These are phyloP conservation scores for Drosophila pachea DNA, from an alignment of 1,140 invertebrate genomes.

Conservation along the genomic window DNA sequence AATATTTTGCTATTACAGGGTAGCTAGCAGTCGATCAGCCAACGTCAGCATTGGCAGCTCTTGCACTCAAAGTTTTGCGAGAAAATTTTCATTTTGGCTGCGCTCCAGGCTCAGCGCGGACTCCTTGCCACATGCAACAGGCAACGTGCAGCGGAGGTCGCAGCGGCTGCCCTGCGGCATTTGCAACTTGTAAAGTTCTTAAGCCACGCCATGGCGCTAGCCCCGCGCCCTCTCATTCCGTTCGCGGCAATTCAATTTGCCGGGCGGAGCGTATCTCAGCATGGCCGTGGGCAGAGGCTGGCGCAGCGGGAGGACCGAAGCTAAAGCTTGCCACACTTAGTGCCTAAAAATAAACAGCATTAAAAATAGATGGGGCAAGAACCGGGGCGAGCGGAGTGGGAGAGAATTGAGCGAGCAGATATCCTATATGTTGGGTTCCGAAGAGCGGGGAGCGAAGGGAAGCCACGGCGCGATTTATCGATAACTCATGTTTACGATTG, in stretches of 20 bases:
- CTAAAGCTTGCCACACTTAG: constrained; percentile 4
- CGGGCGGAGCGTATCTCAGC: background rate
- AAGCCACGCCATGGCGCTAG: constrained; percentile 16
- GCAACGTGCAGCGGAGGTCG: background rate
- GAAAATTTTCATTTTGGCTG: constrained; percentile 3
- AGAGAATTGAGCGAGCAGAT: background rate
- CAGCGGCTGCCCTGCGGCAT: background rate
- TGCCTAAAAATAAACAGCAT: constrained; percentile 38
- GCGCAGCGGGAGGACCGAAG: too few relatives aligned
- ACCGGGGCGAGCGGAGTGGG: background rate
- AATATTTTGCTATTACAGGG: background rate
- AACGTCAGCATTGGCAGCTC: too few relatives aligned
- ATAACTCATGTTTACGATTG: background rate
- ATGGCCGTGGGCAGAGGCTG: background rate
- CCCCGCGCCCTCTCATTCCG: background rate
- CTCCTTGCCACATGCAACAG: constrained; percentile 2
- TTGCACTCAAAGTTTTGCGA: background rate
- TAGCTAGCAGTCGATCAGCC: too few relatives aligned
- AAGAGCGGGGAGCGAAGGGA: background rate
- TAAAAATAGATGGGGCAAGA: constrained; percentile 35
- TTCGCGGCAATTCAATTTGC: constrained; percentile 3
- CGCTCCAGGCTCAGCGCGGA: background rate
- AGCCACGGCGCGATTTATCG: background rate
- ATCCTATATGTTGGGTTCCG: background rate
- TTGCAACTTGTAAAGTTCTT: constrained; percentile 18